These are phyloP conservation scores for Pagetopsis macropterus DNA, from an alignment of 2,797 vertebrate species.

Conservation along the genomic window DNA sequence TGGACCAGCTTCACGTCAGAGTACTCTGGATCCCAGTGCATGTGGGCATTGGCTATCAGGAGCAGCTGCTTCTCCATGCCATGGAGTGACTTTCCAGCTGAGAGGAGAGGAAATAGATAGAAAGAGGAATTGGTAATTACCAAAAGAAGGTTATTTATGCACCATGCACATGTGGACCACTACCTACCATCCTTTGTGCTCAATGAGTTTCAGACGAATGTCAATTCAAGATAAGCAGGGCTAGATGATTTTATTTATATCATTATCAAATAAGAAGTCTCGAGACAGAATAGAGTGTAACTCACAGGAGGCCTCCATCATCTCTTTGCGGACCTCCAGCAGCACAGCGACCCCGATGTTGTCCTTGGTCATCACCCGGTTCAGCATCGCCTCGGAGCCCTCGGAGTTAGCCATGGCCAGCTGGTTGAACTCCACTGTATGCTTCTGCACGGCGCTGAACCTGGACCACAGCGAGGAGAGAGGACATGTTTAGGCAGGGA, in stretches of 20 bases:
- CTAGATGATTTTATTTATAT: background rate
- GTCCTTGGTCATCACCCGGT: constrained; percentile 99
- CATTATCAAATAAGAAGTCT: background rate
- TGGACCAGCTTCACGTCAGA: constrained; percentile 98
- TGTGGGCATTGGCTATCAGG: constrained; percentile 96
- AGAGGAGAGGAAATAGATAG: constrained; percentile 32
- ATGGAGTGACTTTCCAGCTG: constrained; percentile 92
- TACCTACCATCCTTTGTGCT: background rate
- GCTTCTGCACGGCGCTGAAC: constrained; percentile 96
- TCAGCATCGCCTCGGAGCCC: constrained; percentile 97
- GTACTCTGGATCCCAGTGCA: constrained; percentile 99
- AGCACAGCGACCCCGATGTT: constrained; percentile 97
- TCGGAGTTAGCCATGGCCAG: constrained; percentile 99
- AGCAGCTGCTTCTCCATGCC: constrained; percentile 96
- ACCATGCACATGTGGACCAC: background rate
- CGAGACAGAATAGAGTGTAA: constrained; percentile 18
- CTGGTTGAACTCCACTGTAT: constrained; percentile 99
- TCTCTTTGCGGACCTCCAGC: constrained; percentile 93
- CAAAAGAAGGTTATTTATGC: background rate
- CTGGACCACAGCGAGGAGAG: constrained; percentile 73
- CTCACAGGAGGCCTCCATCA: constrained; percentile 95
- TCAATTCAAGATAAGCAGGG: background rate
- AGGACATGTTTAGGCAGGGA: background rate
- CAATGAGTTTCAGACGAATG: background rate
- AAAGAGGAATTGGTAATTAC: background rate